These are phyloP conservation scores for Reticulitermes speratus DNA, from an alignment of 1,140 invertebrate species.

Conservation along the genomic window DNA sequence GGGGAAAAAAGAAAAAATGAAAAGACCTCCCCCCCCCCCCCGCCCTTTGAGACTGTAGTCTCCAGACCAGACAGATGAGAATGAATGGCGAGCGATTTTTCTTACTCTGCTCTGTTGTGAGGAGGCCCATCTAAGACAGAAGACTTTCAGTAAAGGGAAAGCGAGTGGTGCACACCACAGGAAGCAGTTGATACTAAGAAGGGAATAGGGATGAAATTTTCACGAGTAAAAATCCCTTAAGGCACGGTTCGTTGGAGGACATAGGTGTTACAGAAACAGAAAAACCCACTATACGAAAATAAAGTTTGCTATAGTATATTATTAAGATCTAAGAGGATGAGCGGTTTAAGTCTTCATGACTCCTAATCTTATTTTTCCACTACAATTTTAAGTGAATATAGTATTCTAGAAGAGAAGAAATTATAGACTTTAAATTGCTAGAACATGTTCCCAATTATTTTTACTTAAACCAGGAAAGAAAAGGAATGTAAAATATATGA, in stretches of 20 bases:
- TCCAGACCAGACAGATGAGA: slow-evolving; percentile 19
- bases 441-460: too few species aligned
- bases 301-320: not conserved
- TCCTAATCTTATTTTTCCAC: not conserved
- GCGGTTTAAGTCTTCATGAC: slow-evolving; percentile 4
- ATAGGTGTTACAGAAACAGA: not conserved
- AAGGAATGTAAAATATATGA: too few species aligned
- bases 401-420: not conserved
- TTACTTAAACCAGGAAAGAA: too few species aligned
- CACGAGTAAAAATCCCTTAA: slow-evolving; percentile 16
- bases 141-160: not conserved
- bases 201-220: slow-evolving; percentile 14
- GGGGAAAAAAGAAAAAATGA: not conserved
- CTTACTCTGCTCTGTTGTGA: slow-evolving; percentile 21
- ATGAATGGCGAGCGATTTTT: slow-evolving; percentile 24
- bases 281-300: slow-evolving; percentile 1
- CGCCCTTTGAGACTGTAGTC: not conserved
- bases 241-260: not conserved
- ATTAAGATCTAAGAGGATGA: not conserved
- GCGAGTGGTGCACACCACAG: not conserved
- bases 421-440: too few species aligned
- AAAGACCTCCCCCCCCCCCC: not conserved
- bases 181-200: slow-evolving; percentile 4
- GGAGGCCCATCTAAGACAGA: slow-evolving; percentile 17
- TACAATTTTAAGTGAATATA: not conserved